Evolutionary conservation across 1,140 invertebrate genomes (phyloP).

Genomic region (Drosophila takahashii): DNA sequence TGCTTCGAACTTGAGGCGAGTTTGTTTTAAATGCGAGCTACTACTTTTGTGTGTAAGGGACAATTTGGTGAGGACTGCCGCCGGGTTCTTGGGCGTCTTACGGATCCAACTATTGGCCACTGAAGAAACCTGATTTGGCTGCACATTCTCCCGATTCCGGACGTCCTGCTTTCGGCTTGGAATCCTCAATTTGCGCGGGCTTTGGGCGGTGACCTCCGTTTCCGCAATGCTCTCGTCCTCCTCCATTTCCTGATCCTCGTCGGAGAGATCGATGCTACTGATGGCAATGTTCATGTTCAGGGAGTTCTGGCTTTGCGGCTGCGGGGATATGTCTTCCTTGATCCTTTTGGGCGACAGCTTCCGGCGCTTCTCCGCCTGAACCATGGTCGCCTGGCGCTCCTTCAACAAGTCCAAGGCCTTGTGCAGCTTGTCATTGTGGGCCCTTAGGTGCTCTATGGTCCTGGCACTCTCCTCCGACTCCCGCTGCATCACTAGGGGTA

Average conservation of each 20-base stretch:
- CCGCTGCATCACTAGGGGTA: conserved; percentile 46
- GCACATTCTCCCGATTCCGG: conserved; percentile 50
- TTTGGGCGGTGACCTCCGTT: conserved; percentile 39
- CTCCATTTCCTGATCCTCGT: conserved; percentile 39
- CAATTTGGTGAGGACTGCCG: conserved; percentile 44
- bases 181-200: conserved; percentile 49
- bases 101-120: conserved; percentile 24
- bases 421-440: conserved; percentile 59
- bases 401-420: conserved; percentile 43
- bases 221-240: conserved; percentile 68
- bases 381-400: conserved; percentile 24
- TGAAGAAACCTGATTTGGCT: conserved; percentile 15
- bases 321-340: conserved; percentile 42
- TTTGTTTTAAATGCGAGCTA: conserved; percentile 55
- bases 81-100: conserved; percentile 41
- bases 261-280: conserved; percentile 50
- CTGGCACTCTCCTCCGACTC: conserved; percentile 31
- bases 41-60: conserved; percentile 47
- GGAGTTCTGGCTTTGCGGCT: conserved; percentile 56
- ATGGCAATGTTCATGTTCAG: conserved; percentile 75
- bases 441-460: conserved; percentile 29
- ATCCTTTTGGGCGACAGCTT: conserved; percentile 51
- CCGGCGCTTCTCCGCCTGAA: conserved; percentile 49
- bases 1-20: conserved; percentile 54
- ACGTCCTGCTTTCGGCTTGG: conserved; percentile 28